These are phyloP conservation scores for Strigamia transsilvanica DNA, from an alignment of 2,888 invertebrate species.

Conservation along the genomic window DNA sequence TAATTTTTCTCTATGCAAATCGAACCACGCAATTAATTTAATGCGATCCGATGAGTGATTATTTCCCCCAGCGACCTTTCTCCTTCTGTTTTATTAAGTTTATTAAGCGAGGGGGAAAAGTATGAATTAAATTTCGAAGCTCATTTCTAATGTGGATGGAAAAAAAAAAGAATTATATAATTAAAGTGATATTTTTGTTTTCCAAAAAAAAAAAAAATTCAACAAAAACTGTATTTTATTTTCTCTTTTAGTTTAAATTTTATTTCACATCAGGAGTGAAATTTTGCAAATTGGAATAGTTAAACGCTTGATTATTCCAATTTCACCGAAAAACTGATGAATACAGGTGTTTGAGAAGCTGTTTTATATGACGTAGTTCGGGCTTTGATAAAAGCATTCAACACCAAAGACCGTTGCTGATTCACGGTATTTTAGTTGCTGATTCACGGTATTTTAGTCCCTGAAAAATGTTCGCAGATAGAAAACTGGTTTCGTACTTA, in stretches of 20 bases:
- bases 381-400: too few species aligned
- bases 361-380: too few species aligned
- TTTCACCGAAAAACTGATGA: too few species aligned
- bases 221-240: background rate
- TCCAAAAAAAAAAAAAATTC: too few species aligned
- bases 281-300: too few species aligned
- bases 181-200: conserved; percentile 42
- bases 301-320: too few species aligned
- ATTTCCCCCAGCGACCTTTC: background rate
- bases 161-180: background rate
- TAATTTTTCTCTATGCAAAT: conserved; percentile 46
- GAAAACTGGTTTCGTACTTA: too few species aligned
- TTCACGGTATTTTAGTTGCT: too few species aligned
- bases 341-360: too few species aligned
- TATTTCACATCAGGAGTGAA: background rate
- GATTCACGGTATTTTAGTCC: too few species aligned
- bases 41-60: background rate
- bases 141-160: background rate
- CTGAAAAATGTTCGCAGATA: too few species aligned
- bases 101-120: background rate
- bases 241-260: background rate
- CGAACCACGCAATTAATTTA: background rate
- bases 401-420: too few species aligned
- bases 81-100: background rate
- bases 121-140: background rate